Evolutionary conservation across 2,888 invertebrate genomes (phyloP).

Genomic region (Oasisia sp.): DNA sequence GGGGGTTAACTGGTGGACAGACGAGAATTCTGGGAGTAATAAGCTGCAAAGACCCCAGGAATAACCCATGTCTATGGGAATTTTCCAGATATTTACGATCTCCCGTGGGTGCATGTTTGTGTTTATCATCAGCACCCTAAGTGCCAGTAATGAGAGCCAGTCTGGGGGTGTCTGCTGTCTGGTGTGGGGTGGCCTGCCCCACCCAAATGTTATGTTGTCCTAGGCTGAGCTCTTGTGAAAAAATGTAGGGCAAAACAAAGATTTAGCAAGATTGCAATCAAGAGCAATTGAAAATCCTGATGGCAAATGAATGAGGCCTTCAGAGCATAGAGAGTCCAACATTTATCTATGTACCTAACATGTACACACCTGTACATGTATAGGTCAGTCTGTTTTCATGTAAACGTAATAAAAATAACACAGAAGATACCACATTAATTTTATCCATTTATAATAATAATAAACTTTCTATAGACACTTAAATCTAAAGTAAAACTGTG

Average conservation of each 20-base stretch:
- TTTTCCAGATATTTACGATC: background rate
- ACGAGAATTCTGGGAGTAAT: background rate
- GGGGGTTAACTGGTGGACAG: background rate
- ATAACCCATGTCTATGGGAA: background rate
- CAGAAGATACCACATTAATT: background rate
- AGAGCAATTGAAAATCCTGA: too few species aligned
- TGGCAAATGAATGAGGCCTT: too few species aligned
- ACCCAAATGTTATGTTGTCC: background rate
- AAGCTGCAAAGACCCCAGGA: background rate
- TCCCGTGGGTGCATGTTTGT: background rate
- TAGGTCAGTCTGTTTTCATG: background rate
- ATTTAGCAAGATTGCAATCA: too few species aligned
- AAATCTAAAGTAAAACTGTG: too few species aligned
- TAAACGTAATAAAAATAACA: background rate
- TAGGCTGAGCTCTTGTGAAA: too few species aligned
- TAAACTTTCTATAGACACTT: too few species aligned
- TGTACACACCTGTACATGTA: background rate
- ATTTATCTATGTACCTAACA: too few species aligned
- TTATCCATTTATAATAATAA: too few species aligned
- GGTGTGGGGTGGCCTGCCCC: background rate
- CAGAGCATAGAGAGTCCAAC: too few species aligned
- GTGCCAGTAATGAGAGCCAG: background rate
- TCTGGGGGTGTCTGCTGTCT: background rate
- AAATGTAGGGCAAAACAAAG: too few species aligned
- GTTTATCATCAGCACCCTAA: conserved; percentile 1